Conservation (phyloP, 2,888 invertebrate species). For the Furcula furcula region DNA sequence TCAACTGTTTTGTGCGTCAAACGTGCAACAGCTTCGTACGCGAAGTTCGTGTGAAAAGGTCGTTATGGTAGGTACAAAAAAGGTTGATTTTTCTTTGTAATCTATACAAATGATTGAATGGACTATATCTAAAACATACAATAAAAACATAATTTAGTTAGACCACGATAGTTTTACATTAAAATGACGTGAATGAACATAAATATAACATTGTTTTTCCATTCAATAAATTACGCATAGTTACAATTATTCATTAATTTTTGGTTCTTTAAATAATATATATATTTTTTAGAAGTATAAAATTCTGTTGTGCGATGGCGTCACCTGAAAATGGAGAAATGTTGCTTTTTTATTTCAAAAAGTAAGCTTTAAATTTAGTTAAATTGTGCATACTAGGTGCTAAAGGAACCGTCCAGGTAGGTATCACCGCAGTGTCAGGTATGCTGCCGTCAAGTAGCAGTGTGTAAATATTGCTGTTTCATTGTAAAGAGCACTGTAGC, state of each 20-base stretch:
- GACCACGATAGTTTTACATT: conserved; percentile 44
- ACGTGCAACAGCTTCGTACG: conserved; percentile 1
- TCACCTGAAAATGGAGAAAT: conserved; percentile 44
- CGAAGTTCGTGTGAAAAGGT: conserved; percentile 21
- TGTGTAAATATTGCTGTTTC: no score
- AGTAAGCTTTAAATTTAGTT: no score
- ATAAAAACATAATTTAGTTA: conserved; percentile 63
- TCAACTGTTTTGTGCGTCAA: no score
- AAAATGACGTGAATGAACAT: conserved; percentile 38
- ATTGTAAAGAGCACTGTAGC: no score
- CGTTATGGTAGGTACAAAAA: conserved; percentile 29
- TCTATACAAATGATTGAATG: conserved; percentile 35
- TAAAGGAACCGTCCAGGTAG: no score
- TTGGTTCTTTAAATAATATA: conserved; percentile 76
- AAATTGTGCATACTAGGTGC: no score
- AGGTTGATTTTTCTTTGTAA: conserved; percentile 19
- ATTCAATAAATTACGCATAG: conserved; percentile 72
- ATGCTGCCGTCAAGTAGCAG: no score
- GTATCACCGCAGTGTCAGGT: no score
- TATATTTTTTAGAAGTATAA: conserved; percentile 44
- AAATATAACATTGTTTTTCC: conserved; percentile 38
- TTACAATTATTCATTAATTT: conserved; percentile 57
- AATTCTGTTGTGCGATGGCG: conserved; percentile 58
- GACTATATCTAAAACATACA: conserved; percentile 46
- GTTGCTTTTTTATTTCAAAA: conserved; percentile 6